Base-by-base conservation (phyloP, 2,888 invertebrate genomes). In the Agonum fuliginosum region DNA sequence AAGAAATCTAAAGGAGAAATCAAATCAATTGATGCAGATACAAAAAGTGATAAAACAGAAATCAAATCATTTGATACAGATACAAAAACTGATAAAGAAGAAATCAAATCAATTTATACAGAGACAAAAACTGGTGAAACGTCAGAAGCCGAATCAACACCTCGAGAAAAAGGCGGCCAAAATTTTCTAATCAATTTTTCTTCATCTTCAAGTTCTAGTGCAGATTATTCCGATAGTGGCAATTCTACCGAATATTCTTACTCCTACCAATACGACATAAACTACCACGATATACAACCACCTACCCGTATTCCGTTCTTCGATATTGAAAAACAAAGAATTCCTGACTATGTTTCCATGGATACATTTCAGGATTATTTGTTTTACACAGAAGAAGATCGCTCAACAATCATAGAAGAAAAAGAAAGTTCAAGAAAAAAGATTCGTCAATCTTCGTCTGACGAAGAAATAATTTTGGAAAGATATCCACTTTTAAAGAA, bases 311-410 rank as follows among this genome's bases (percentile, higher is more conserved):
- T 51, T 12, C 62, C 37, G n/a, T 84, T 82, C 71, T 81, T 75
- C 72, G 86, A 87, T 79, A 65, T 85, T 1, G 86, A 87, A 79
- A 84, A 83, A 54, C 86, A 87, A 80, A 78, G 80, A 2, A 82
- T 83, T 34, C 83, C 84, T 2, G 84, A 86, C 80, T 85, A 85
- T 54, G 85, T 84, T 6, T 83, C 85, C 51, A 85, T 86, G 85
- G 83, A 85, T 10, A 82, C 80, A 70, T 85, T 85, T 37, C 78
- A 46, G 27, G 62, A 74, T 41, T 30, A 37, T 37, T 27, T 65
- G 5, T 65, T 65, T 17, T 20, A 17, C 1, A 5, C 14, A 17
- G 65, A 65, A 17, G 37, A 65, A 65, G 34, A 34, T 30, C 17
- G 17, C 10, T 14, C 48, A 10, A 14, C 24, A 58, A 58, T 58